These are phyloP conservation scores for Rhyacichthys aspro DNA, from an alignment of 2,797 vertebrate species.

Conservation along the genomic window DNA sequence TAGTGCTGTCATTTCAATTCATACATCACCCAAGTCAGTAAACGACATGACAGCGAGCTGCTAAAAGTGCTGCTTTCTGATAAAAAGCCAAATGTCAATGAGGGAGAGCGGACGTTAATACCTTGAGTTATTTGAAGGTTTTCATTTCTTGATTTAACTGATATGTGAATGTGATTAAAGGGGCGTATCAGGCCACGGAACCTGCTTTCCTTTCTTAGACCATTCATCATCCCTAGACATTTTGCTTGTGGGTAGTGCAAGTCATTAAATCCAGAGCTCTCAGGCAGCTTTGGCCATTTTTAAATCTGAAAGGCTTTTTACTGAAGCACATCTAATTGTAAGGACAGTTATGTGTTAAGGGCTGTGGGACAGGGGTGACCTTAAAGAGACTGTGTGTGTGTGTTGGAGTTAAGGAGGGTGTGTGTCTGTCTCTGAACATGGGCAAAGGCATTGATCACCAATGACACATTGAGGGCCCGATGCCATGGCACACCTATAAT, in stretches of 20 bases:
- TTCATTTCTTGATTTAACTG: constrained; percentile 62
- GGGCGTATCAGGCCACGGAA: constrained; percentile 60
- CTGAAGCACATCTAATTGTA: constrained; percentile 75
- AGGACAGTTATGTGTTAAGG: constrained; percentile 68
- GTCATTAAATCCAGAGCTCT: constrained; percentile 71
- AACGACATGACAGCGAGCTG: constrained; percentile 34
- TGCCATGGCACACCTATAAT: constrained; percentile 67
- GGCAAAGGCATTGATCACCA: constrained; percentile 76
- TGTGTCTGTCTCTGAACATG: constrained; percentile 60
- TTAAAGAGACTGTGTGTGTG: constrained; percentile 63
- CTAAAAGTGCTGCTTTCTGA: constrained; percentile 27
- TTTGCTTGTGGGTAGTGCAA: constrained; percentile 63
- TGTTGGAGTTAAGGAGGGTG: constrained; percentile 25
- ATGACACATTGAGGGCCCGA: constrained; percentile 71
- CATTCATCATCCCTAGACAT: constrained; percentile 74
- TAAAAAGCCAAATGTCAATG: constrained; percentile 47
- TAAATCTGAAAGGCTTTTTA: constrained; percentile 68
- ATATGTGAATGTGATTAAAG: constrained; percentile 69
- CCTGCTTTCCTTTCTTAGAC: constrained; percentile 57
- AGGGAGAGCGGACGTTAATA: constrained; percentile 31
- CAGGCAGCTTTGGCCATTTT: constrained; percentile 61
- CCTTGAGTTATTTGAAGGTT: constrained; percentile 62
- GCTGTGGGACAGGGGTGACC: constrained; percentile 74
- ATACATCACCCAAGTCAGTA: constrained; percentile 22
- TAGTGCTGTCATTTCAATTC: constrained; percentile 25